These are phyloP conservation scores for Diabrotica virgifera DNA, from an alignment of 1,140 invertebrate species.

Conservation along the genomic window DNA sequence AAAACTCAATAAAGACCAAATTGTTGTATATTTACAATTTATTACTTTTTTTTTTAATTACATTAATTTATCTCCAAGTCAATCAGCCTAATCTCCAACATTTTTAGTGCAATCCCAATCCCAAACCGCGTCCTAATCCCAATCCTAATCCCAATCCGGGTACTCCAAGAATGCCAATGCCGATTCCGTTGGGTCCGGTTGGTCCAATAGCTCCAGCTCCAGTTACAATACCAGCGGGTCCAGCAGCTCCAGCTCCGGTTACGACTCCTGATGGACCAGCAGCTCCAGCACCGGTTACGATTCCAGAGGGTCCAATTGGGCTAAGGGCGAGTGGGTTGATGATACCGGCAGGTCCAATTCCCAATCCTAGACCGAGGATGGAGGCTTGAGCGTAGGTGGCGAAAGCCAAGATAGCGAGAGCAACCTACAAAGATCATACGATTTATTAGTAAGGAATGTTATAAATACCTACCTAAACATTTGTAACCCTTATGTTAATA, in stretches of 20 bases:
- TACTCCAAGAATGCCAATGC: not conserved
- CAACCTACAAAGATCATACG: not conserved
- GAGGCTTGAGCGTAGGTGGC: not conserved
- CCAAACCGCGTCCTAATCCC: not conserved
- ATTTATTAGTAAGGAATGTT: not conserved
- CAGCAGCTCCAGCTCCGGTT: conserved; percentile 14
- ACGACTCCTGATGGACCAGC: conserved; percentile 14
- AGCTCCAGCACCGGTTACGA: conserved; percentile 13
- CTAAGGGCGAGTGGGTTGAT: conserved; percentile 6
- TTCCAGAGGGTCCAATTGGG: conserved; percentile 11
- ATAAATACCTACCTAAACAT: too few species aligned
- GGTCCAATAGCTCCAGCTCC: not conserved
- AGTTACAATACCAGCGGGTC: conserved; percentile 9
- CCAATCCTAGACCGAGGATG: not conserved
- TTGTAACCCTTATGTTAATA: too few species aligned
- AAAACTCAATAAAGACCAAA: too few species aligned
- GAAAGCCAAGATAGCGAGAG: conserved; percentile 10
- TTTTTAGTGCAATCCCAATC: not conserved
- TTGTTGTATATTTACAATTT: too few species aligned
- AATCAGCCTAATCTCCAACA: too few species aligned
- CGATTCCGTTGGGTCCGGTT: not conserved
- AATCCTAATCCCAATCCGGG: not conserved
- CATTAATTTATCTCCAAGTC: too few species aligned
- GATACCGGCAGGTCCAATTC: not conserved
- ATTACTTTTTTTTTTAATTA: too few species aligned